Conservation (phyloP, 2,888 invertebrate genomes). For the Syritta pipiens region DNA sequence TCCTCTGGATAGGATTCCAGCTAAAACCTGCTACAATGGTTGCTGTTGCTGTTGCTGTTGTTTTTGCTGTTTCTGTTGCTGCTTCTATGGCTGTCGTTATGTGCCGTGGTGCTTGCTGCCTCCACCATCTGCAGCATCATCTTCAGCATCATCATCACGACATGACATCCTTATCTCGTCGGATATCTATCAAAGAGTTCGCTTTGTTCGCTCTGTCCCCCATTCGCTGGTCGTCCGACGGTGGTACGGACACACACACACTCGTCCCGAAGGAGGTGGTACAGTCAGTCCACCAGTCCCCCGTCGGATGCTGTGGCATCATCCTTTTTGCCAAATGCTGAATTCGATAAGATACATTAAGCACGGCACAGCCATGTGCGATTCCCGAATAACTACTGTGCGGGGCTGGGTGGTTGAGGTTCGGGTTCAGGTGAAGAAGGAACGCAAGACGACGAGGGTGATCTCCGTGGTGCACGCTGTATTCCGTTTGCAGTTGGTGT, state of each 20-base stretch:
- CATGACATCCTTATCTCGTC: conserved; percentile 77
- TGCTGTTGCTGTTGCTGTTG: conserved; percentile 1
- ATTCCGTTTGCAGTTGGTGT: conserved; percentile 56
- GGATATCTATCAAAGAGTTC: conserved; percentile 78
- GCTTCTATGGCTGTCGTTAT: conserved; percentile 31
- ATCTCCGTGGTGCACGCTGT: conserved; percentile 56
- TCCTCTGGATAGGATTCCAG: conserved; percentile 41
- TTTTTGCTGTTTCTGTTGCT: background rate
- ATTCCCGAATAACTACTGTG: conserved; percentile 70
- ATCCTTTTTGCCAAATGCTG: conserved; percentile 70
- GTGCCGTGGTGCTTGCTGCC: conserved; percentile 35
- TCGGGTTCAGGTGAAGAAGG: conserved; percentile 24
- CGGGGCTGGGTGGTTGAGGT: conserved; percentile 39
- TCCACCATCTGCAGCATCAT: conserved; percentile 68
- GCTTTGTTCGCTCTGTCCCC: conserved; percentile 65
- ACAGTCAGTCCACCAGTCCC: conserved; percentile 42
- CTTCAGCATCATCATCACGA: conserved; percentile 67
- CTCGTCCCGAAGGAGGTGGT: conserved; percentile 55
- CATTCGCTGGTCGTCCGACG: conserved; percentile 58
- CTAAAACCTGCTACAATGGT: conserved; percentile 59
- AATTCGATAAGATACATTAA: conserved; percentile 70
- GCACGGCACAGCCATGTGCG: conserved; percentile 70
- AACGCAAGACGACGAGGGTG: conserved; percentile 34
- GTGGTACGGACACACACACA: conserved; percentile 38
- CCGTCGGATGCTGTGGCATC: conserved; percentile 43